Evolutionary conservation across 2,797 vertebrate genomes (phyloP), one percentile per base, ranked within the genome.

Genomic region (Hydrophis major): DNA sequence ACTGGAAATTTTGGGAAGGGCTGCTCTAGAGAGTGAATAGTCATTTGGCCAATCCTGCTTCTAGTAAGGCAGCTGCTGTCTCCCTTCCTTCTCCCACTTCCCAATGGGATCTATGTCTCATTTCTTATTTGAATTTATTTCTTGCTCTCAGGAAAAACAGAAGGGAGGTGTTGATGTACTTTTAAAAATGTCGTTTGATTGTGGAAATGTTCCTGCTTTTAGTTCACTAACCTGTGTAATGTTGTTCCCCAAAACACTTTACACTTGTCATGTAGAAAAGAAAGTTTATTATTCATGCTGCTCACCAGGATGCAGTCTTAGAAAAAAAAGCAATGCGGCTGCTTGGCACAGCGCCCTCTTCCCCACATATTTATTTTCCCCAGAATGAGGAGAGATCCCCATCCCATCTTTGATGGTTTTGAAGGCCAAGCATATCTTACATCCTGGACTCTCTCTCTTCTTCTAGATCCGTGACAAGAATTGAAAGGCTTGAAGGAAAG

Each of bases 231-330:
- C 28, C 92, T 69, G 27, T 20, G 16, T 86, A 10, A 22, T 12
- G 25, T 59, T n/a, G 63, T 14, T 42, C 32, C 78, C 66, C 83
- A 74, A 90, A 66, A 89, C 37, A 27, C 93, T 0, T 2, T 92
- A 96, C 94, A 1, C 95, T 20, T 60, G 83, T 96, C 94, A 97
- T 95, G 97, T 97, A 98, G 95, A 97, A 98, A 98, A 98, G 97
- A 97, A 95, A 96, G 94, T 98, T 98, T 98, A 98, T 98, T 98
- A 93, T 96, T 94, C 92, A 53, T 42, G 93, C 96, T 96, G 97
- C 95, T 96, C 95, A 95, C 96, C 96, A 97, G 97, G 97, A 97
- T 95, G 96, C 97, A 95, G 96, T 95, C 93, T 90, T 63, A 56
- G 57, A 92, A 96, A 83, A 94, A 92, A 90, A 90, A 92, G 20